A percentile compares a stretch with the other conserved stretches of the same genome.
These are phyloP conservation scores for Nudaria mundana DNA, from an alignment of 2,888 invertebrate genomes.

Conservation along the genomic window DNA sequence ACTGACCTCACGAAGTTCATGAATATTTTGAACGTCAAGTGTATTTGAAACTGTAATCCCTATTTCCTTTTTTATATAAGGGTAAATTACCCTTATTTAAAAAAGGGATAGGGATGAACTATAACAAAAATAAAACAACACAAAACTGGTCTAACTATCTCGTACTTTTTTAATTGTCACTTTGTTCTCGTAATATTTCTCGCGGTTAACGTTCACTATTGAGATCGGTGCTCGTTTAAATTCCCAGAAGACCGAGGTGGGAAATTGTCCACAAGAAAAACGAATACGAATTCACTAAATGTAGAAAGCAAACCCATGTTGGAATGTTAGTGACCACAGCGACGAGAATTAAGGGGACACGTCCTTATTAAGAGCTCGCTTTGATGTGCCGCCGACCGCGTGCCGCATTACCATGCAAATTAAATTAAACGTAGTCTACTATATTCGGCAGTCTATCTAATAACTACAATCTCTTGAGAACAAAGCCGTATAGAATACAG, in stretches of 20 bases:
- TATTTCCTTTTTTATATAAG: too few relatives aligned
- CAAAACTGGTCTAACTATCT: constrained; percentile 5
- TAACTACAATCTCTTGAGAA: constrained; percentile 11
- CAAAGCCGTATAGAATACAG: constrained; percentile 34
- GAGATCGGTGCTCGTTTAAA: constrained; percentile 68
- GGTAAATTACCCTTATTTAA: too few relatives aligned
- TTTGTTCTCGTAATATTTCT: constrained; percentile 47
- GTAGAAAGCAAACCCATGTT: constrained; percentile 71
- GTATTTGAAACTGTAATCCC: constrained; percentile 7
- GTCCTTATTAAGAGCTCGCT: constrained; percentile 64
- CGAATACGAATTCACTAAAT: constrained; percentile 58
- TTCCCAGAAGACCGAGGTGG: constrained; percentile 65
- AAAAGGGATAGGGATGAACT: neutral
- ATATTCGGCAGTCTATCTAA: constrained; percentile 31
- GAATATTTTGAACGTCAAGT: constrained; percentile 26
- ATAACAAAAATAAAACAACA: neutral
- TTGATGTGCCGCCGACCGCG: constrained; percentile 53
- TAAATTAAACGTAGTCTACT: constrained; percentile 46
- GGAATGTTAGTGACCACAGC: constrained; percentile 64
- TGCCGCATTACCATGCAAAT: constrained; percentile 58
- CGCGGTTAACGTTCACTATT: constrained; percentile 44
- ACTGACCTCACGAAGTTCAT: constrained; percentile 18
- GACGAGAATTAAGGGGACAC: constrained; percentile 57
- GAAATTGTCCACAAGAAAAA: constrained; percentile 65
- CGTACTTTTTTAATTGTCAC: constrained; percentile 43